Conservation (phyloP, 2,888 invertebrate genomes). For the Lepeophtheirus nordmannii region DNA sequence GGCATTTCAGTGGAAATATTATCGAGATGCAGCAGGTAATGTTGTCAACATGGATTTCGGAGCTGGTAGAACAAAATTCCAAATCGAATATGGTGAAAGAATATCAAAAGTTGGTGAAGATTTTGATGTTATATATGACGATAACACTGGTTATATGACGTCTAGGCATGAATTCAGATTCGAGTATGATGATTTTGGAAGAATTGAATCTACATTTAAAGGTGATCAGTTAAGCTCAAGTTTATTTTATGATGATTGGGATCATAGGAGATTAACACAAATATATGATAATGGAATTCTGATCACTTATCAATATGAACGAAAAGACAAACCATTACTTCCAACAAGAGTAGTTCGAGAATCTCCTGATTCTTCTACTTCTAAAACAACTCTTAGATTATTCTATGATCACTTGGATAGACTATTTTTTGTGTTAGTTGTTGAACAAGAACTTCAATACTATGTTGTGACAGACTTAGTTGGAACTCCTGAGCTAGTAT, state of each 20-base stretch:
- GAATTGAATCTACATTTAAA: not conserved
- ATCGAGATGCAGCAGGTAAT: not conserved
- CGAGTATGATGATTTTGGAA: not conserved
- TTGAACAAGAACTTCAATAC: not conserved
- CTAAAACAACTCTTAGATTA: not conserved
- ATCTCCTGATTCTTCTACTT: too few relatives aligned
- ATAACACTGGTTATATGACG: not conserved
- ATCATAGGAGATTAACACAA: not conserved
- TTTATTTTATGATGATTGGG: constrained; percentile 1
- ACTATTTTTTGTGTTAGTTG: not conserved
- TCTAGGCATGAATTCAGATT: not conserved
- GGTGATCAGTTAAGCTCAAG: not conserved
- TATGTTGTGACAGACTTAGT: not conserved
- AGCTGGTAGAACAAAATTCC: not conserved
- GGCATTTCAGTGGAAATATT: not conserved
- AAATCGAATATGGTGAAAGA: not conserved
- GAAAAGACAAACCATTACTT: not conserved
- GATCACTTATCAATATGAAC: not conserved
- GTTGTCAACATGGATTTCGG: not conserved
- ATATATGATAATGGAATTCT: not conserved
- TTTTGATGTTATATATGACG: not conserved
- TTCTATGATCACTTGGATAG: not conserved
- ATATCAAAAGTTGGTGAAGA: not conserved
- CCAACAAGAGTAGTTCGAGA: not conserved
- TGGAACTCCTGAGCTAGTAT: not conserved